These are phyloP conservation scores for Platynereis dumerilii DNA, from an alignment of 2,888 invertebrate genomes.

Conservation along the genomic window DNA sequence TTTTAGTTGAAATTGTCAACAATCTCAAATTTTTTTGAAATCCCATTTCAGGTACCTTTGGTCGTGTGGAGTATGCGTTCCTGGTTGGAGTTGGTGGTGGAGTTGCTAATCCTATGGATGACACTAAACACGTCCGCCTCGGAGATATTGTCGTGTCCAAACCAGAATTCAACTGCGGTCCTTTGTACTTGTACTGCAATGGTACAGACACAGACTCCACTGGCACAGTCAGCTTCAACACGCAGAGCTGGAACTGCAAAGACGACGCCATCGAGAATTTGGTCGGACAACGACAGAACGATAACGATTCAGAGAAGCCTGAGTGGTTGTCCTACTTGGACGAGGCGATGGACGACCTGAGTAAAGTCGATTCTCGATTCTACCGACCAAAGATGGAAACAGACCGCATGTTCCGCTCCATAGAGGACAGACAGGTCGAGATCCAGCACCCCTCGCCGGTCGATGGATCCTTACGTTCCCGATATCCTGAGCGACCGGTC, in stretches of 20 bases:
- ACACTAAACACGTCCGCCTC: slow-evolving; percentile 85
- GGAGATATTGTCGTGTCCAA: slow-evolving; percentile 66
- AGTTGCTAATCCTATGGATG: slow-evolving; percentile 94
- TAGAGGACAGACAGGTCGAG: slow-evolving; percentile 8
- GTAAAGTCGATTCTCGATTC: slow-evolving; percentile 61
- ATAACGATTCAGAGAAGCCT: slow-evolving; percentile 45
- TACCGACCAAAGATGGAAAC: slow-evolving; percentile 46
- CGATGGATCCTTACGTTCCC: slow-evolving; percentile 8
- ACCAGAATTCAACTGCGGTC: slow-evolving; percentile 42
- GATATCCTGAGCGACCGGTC: slow-evolving; percentile 57
- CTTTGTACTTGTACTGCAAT: slow-evolving; percentile 83
- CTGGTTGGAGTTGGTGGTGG: slow-evolving; percentile 96
- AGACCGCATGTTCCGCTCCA: slow-evolving; percentile 39
- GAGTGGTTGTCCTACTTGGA: slow-evolving; percentile 80
- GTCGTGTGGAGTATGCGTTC: slow-evolving; percentile 90
- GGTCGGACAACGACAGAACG: slow-evolving; percentile 62
- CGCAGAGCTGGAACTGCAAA: slow-evolving; percentile 80
- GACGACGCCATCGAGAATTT: slow-evolving; percentile 80
- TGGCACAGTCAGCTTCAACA: slow-evolving; percentile 70
- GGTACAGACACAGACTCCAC: slow-evolving; percentile 48
- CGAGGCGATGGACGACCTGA: slow-evolving; percentile 73
- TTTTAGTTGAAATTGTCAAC: too few relatives aligned
- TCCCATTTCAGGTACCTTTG: slow-evolving; percentile 79
- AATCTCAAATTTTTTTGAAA: too few relatives aligned
- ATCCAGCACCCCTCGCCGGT: slow-evolving; percentile 19